These are phyloP conservation scores for Axea sp. DNA, from an alignment of 2,888 invertebrate genomes.

Conservation along the genomic window DNA sequence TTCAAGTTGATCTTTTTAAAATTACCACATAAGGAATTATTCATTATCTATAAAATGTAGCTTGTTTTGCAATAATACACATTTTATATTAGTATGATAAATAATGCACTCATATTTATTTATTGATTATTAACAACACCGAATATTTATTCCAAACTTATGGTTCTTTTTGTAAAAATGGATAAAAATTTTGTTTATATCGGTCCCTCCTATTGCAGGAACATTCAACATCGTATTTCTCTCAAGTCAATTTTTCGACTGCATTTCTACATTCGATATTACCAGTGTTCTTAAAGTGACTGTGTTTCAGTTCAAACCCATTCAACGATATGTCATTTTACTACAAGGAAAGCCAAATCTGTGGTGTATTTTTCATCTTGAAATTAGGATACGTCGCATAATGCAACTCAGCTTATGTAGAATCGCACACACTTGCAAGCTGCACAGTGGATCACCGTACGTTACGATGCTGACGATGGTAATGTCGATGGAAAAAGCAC, in stretches of 20 bases:
- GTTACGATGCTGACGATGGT: conserved; percentile 42
- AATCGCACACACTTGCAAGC: not conserved
- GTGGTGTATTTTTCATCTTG: conserved; percentile 55
- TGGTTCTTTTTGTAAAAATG: too few species aligned
- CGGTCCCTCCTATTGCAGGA: conserved; percentile 1
- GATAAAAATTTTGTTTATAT: too few species aligned
- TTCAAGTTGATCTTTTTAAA: too few species aligned
- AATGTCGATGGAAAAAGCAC: conserved; percentile 68
- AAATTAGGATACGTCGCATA: conserved; percentile 63
- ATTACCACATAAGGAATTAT: too few species aligned
- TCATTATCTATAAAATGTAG: too few species aligned
- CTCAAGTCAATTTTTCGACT: conserved; percentile 38
- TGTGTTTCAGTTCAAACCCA: conserved; percentile 44
- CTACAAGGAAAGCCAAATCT: conserved; percentile 51
- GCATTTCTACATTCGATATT: conserved; percentile 36
- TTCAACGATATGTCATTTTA: conserved; percentile 46
- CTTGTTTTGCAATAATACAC: too few species aligned
- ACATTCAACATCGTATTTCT: conserved; percentile 24
- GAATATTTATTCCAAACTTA: too few species aligned
- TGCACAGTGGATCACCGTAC: not conserved
- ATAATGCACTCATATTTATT: too few species aligned
- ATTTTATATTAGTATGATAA: too few species aligned
- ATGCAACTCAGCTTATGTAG: conserved; percentile 37
- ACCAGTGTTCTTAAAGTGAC: conserved; percentile 45
- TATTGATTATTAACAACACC: too few species aligned